Base-by-base conservation (phyloP, 2,888 invertebrate species). In the Odontothrips loti region DNA sequence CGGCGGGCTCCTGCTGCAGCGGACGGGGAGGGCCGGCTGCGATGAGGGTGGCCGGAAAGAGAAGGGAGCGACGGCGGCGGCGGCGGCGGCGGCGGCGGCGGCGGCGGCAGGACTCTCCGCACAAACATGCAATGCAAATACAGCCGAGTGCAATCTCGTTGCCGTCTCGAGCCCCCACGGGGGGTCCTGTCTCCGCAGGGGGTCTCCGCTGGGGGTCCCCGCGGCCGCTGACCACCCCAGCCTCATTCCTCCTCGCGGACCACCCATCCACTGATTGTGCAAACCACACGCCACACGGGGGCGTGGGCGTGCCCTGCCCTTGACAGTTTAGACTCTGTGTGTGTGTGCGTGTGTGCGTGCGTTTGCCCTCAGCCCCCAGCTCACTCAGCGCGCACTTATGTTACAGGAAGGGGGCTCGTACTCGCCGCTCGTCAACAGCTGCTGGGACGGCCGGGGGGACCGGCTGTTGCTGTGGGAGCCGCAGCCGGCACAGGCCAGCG, bases 361-460 rank as follows among this genome's bases (percentile, higher is more conserved):
- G 34, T n/a, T n/a, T n/a, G n/a, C 48, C 48, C 48, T 48, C 48
- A 48, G 10, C 12, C 48, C 48, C 48, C 10, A 17, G 15, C 9
- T 51, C 51, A 51, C 51, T 1, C 51, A n/a, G n/a, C n/a, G n/a
- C n/a, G n/a, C n/a, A n/a, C n/a, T 51, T 51, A 1, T 75, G 68
- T 75, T 68, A 9, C 68, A 23, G 68, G 23, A 75, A 27, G 68
- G 10, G 12, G 27, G 68, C 23, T 12, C 23, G 23, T 75, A 93
- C 84, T 90, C 93, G 84, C 93, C 93, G 0, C 94, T 93, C 85
- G 93, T 93, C 85, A 92, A 92, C 23, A 92, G 94, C 84, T 96
- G 96, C 84, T 93, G 95, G 87, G 94, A 95, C 86, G 95, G 96
- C 84, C 91, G 95, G 15, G 94, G 95, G 29, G 96, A 96, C 85